phyloP scores from a whole-genome alignment of 1,140 invertebrate species.

The Hypsibius dujardini region DNA sequence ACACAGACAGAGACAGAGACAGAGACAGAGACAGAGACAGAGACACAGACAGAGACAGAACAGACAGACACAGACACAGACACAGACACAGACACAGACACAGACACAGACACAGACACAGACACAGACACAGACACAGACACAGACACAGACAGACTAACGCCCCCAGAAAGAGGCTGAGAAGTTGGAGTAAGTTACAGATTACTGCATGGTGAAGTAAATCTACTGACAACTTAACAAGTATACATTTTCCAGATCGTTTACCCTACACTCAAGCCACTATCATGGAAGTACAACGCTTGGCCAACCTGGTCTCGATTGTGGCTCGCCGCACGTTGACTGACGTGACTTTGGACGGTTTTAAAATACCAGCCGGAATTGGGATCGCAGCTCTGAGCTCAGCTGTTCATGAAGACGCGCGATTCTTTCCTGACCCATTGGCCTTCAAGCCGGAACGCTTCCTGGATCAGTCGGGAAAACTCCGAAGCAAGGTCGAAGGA shows the following conservation, averaged over 20 bases:
- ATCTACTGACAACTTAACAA: background rate
- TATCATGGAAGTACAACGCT: background rate
- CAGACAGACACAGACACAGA: too few species aligned
- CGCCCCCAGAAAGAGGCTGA: too few species aligned
- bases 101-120: too few species aligned
- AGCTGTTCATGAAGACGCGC: constrained; percentile 58
- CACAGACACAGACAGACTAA: too few species aligned
- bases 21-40: too few species aligned
- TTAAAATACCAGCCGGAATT: constrained; percentile 41
- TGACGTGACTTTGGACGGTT: constrained; percentile 31
- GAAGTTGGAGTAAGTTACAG: background rate
- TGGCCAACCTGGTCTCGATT: background rate
- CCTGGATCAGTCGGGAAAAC: constrained; percentile 43
- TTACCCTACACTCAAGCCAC: background rate
- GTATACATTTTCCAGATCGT: background rate
- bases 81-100: too few species aligned
- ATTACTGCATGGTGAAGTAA: background rate
- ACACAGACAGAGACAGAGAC: too few species aligned
- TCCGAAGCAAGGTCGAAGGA: constrained; percentile 42
- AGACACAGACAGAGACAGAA: too few species aligned
- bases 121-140: too few species aligned
- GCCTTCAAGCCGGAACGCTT: constrained; percentile 54
- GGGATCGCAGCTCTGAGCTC: constrained; percentile 59
- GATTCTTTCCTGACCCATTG: constrained; percentile 43
- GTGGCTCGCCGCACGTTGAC: background rate